Base-by-base conservation (phyloP, 2,797 vertebrate species). In the Delichon dasypus region DNA sequence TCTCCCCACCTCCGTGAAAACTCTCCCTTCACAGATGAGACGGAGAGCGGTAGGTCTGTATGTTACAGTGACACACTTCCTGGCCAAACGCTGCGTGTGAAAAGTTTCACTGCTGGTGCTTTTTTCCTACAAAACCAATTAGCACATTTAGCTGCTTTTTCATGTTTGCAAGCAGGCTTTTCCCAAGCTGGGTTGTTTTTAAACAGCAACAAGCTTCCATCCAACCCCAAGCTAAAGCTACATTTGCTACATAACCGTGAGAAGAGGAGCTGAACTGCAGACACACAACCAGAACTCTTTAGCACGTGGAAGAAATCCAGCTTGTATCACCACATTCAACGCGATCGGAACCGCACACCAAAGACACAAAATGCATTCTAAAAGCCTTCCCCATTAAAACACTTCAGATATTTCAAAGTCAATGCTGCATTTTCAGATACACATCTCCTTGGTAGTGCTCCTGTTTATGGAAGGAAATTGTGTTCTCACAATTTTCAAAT, bases 281-380 rank as follows among this genome's bases (percentile, higher is more conserved):
- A 9, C 12, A 34, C 19, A 14, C 47, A 34, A 13, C 53, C 76
- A 77, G 53, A 84, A 65, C 22, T 50, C 60, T 48, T 61, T 2
- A 26, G 17, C 12, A 12, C 1, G 13, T 50, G 36, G 26, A 45
- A 85, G 29, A 70, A 83, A 88, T 48, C 19, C 77, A 48, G 27
- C 13, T 50, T 47, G 7, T 5, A 26, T 14, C 62, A 38, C 16
- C 14, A 45, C 32, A 32, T 44, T 71, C 45, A 58, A 1, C 7
- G 13, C 1, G 4, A 58, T 27, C 23, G 2, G 57, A 85, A 54
- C 30, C 1, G 2, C 8, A 36, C 2, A 19, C 20, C 7, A 45
- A 75, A 67, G 57, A 77, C 15, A 10, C 23, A 80, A 82, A 60
- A 71, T 4, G 16, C 29, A 51, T 71, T 77, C 58, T 36, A 19